A percentile compares a stretch with the other conserved stretches of the same genome.
Evolutionary conservation across 2,888 invertebrate species (phyloP).

Genomic region (Thumatha senex): DNA sequence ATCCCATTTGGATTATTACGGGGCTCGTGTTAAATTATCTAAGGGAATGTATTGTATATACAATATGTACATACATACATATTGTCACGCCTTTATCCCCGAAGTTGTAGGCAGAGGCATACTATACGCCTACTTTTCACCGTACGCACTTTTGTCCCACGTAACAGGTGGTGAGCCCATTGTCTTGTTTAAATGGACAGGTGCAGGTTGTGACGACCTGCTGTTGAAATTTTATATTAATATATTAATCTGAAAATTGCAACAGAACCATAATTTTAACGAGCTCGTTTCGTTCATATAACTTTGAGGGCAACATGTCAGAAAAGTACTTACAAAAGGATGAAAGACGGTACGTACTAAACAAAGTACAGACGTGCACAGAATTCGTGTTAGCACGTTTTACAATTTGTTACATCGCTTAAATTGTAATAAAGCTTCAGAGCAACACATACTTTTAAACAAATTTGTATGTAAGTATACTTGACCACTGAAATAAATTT

Average conservation of each 20-base stretch:
- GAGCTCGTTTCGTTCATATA: slow-evolving; percentile 28
- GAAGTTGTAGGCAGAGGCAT: too few relatives aligned
- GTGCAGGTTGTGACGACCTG: too few relatives aligned
- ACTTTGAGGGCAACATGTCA: slow-evolving; percentile 53
- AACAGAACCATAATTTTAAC: slow-evolving; percentile 28
- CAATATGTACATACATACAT: too few relatives aligned
- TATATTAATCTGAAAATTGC: slow-evolving; percentile 9
- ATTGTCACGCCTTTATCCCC: too few relatives aligned
- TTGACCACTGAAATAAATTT: slow-evolving; percentile 16
- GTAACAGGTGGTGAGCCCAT: too few relatives aligned
- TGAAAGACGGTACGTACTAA: slow-evolving; percentile 60
- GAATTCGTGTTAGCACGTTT: slow-evolving; percentile 74
- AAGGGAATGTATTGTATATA: too few relatives aligned
- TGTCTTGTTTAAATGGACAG: too few relatives aligned
- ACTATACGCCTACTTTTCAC: too few relatives aligned
- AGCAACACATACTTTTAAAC: slow-evolving; percentile 64
- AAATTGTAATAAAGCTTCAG: slow-evolving; percentile 78
- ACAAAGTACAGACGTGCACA: slow-evolving; percentile 70
- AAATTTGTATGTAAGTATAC: slow-evolving; percentile 39
- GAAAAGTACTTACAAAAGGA: slow-evolving; percentile 56
- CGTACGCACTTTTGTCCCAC: too few relatives aligned
- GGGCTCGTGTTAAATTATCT: too few relatives aligned
- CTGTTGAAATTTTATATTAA: too few relatives aligned
- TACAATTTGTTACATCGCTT: slow-evolving; percentile 80
- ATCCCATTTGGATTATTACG: too few relatives aligned